Evolutionary conservation across 2,113 vertebrate genomes (phyloP), one percentile per base, ranked within the genome.

Genomic region (Xenotilapia longispinis): DNA sequence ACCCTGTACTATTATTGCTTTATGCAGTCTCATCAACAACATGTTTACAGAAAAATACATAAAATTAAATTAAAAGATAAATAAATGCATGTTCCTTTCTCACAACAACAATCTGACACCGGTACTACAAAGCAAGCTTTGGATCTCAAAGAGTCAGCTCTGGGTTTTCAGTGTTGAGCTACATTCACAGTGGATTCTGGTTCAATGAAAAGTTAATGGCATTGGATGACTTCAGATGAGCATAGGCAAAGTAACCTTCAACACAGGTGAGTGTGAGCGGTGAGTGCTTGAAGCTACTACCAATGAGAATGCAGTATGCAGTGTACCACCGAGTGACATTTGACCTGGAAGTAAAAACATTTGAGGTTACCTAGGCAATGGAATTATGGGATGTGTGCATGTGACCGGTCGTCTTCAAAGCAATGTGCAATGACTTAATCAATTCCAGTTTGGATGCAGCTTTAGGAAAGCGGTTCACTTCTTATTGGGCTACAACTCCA

Each of bases 251-350:
- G 57, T 60, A 60, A 28, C 1, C 57, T 17, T 60, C 57, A 0
- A 60, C 14, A 60, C 14, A 60, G 57, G 26, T 60, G 57, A 31
- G 57, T 0, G 5, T 17, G 26, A 60, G 57, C 0, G 1, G 26
- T 31, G 26, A 60, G 26, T 60, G 26, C 57, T 31, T 10, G 57
- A 60, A 60, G 26, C 57, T 60, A 60, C 57, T 58, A 58, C 1
- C 57, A 60, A 60, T 60, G 26, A 60, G 57, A 60, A 31, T 60
- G 14, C 57, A 60, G 1, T 2, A 60, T 60, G 55, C 55, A 9
- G 0, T 58, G 13, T 58, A 31, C 0, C 26, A 60, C 26, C 8
- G 1, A 60, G 57, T 33, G 57, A 60, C 5, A 0, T 60, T 19
- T 33, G 14, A 33, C 28, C 28, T 60, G 57, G 57, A 60, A 60